Evolutionary conservation across 2,888 invertebrate genomes (phyloP).

Genomic region (Prosapia bicincta): DNA sequence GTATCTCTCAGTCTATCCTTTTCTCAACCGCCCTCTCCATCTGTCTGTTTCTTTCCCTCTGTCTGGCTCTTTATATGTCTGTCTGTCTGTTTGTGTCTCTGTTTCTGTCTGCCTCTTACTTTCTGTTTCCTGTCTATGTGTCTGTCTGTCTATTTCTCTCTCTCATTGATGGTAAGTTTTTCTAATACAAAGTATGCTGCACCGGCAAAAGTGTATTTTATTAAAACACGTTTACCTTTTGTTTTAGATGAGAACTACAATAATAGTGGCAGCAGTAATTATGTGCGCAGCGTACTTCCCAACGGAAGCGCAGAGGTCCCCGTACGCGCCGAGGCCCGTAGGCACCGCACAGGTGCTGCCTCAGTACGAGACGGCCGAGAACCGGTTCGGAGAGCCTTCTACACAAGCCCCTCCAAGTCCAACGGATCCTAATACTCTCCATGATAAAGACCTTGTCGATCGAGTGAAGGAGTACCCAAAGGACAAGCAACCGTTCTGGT

Average conservation of each 20-base stretch:
- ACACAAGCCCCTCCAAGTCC: not conserved
- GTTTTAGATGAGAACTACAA: not conserved
- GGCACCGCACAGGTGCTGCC: not conserved
- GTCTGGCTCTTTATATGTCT: no score
- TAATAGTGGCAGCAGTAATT: not conserved
- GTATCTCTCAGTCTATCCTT: no score
- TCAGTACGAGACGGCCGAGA: not conserved
- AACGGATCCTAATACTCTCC: not conserved
- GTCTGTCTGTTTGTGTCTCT: no score
- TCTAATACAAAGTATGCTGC: no score
- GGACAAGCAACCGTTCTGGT: constrained; percentile 70
- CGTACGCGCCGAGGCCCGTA: not conserved
- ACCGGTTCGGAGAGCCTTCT: constrained; percentile 10
- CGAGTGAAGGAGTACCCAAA: constrained; percentile 61
- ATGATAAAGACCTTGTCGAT: constrained; percentile 57
- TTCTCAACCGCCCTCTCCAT: no score
- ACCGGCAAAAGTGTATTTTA: no score
- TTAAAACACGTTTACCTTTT: no score
- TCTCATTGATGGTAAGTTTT: no score
- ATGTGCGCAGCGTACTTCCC: not conserved
- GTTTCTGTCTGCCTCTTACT: no score
- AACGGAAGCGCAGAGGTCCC: not conserved
- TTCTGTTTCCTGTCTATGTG: no score
- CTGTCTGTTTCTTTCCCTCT: no score
- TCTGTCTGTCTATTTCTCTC: no score